Conservation (phyloP, 1,140 invertebrate species). For the Danaus melanippus region DNA sequence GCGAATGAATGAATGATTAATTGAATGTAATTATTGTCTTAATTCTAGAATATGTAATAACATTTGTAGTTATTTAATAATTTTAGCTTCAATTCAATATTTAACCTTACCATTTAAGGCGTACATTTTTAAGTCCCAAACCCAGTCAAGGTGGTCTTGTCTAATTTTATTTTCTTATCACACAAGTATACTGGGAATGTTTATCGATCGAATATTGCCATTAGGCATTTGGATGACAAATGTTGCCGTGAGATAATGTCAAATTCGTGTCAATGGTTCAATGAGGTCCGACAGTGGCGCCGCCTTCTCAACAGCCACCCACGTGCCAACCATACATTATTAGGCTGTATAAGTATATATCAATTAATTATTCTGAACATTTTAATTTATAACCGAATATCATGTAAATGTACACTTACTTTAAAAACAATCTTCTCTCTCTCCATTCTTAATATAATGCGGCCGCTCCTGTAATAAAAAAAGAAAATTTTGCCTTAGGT, state of each 20-base stretch:
- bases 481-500: not conserved
- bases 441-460: slow-evolving; percentile 32
- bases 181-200: slow-evolving; percentile 13
- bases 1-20: too few species aligned
- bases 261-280: slow-evolving; percentile 49
- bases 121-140: slow-evolving; percentile 17
- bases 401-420: slow-evolving; percentile 28
- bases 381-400: not conserved
- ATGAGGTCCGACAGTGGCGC: slow-evolving; percentile 28
- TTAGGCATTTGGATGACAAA: slow-evolving; percentile 39
- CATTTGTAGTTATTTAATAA: too few species aligned
- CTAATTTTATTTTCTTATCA: slow-evolving; percentile 17
- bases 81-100: too few species aligned
- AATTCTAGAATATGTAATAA: too few species aligned
- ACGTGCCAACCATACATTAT: too few species aligned
- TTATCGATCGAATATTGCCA: slow-evolving; percentile 34
- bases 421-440: slow-evolving; percentile 58
- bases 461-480: slow-evolving; percentile 9
- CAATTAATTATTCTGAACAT: too few species aligned
- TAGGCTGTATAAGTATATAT: too few species aligned
- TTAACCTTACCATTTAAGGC: slow-evolving; percentile 16
- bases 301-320: not conserved
- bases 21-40: too few species aligned
- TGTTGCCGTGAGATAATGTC: slow-evolving; percentile 33
- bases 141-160: slow-evolving; percentile 23